Percentiles rank a stretch among this genome's conserved stretches.
Conservation (phyloP, 1,140 invertebrate genomes). For the Zaprionus tsacasi region DNA sequence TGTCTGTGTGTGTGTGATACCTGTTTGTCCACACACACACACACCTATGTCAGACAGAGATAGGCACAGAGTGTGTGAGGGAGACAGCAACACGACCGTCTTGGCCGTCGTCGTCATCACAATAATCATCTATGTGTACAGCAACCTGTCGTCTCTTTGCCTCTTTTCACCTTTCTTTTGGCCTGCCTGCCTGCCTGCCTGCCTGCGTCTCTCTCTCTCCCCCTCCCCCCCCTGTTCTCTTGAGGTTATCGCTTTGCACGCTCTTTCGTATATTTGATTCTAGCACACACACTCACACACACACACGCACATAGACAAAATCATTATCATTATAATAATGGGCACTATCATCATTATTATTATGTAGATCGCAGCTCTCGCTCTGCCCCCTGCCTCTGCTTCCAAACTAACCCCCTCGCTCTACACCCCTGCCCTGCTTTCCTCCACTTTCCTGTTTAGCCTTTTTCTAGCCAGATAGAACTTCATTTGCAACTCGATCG, state of each 20-base stretch:
- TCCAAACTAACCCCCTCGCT: background rate
- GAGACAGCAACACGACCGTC: background rate
- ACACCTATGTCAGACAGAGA: conserved; percentile 24
- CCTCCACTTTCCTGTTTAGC: background rate
- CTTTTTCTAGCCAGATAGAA: background rate
- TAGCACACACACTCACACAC: conserved; percentile 11
- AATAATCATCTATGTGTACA: conserved; percentile 30
- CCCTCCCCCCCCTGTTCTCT: background rate
- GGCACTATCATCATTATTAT: conserved; percentile 10
- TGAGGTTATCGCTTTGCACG: conserved; percentile 44
- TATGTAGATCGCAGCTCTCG: background rate
- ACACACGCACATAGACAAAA: conserved; percentile 8
- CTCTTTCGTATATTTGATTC: conserved; percentile 42
- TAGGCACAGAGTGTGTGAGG: background rate
- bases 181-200: conserved; percentile 12
- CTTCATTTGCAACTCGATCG: conserved; percentile 14
- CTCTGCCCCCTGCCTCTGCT: background rate
- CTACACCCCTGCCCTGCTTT: conserved; percentile 12
- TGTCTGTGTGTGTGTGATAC: conserved; percentile 46
- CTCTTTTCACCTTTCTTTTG: conserved; percentile 76
- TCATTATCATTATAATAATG: conserved; percentile 31
- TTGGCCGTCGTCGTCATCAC: conserved; percentile 21
- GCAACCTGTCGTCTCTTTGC: conserved; percentile 49
- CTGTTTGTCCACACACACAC: conserved; percentile 55
- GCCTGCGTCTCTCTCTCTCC: background rate